phyloP scores from a whole-genome alignment of 2,113 vertebrate species.

The Clinocottus analis region DNA sequence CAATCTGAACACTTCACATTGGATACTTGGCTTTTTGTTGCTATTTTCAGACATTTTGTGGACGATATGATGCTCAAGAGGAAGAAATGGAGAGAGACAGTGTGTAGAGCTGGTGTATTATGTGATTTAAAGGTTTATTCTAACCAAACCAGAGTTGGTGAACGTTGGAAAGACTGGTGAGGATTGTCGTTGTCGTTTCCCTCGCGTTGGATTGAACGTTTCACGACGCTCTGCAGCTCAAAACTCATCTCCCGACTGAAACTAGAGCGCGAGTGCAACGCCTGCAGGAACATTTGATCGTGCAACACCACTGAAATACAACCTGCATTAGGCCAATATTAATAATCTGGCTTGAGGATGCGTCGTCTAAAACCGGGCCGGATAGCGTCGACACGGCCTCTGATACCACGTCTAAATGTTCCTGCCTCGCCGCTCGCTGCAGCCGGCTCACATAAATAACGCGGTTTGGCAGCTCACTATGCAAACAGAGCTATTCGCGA shows the following conservation, averaged over 20 bases:
- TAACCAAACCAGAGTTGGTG: too few species aligned
- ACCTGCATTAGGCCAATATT: not conserved
- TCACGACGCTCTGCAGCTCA: too few species aligned
- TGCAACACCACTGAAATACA: not conserved
- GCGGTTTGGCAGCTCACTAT: constrained; percentile 46
- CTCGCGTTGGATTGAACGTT: too few species aligned
- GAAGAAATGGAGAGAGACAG: too few species aligned
- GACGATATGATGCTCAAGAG: too few species aligned
- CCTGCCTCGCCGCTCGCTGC: constrained; percentile 17
- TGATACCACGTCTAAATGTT: not conserved
- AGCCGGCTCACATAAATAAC: constrained; percentile 49
- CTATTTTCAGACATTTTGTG: too few species aligned
- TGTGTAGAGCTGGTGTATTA: too few species aligned
- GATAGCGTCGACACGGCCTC: not conserved
- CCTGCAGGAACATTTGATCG: not conserved
- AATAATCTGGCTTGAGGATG: not conserved
- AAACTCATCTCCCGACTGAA: too few species aligned
- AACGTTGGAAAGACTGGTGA: too few species aligned
- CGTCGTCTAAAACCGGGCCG: not conserved
- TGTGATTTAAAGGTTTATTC: not conserved
- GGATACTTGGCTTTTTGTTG: too few species aligned
- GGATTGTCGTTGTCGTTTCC: too few species aligned
- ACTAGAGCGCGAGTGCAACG: too few species aligned
- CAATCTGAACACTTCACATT: not conserved
- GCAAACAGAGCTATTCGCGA: constrained; percentile 67